Evolutionary conservation across 2,888 invertebrate genomes (phyloP), one percentile per base, ranked within the genome.

Genomic region (Euzophera pinguis): DNA sequence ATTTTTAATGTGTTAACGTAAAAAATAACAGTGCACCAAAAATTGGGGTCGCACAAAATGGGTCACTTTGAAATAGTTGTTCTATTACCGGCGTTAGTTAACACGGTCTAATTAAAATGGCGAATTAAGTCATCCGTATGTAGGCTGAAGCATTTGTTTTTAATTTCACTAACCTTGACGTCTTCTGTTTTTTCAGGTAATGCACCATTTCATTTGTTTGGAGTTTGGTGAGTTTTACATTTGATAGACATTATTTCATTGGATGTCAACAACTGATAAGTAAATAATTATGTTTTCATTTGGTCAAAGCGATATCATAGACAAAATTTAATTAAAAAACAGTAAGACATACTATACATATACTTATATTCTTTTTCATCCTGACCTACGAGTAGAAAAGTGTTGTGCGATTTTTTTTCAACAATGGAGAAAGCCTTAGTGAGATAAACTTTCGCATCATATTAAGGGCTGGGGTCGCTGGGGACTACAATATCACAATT

Each of bases 11-110:
- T 70, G 64, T 68, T 70, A 59, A 63, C 71, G 72, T 73, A 78
- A 80, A 79, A 72, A 69, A 67, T 68, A 63, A 69, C 63, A 81
- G 78, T 80, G 85, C 69, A 76, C 74, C 79, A 83, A 81, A 78
- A 84, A 89, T 85, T 80, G 64, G 71, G 89, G 88, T 84, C 89
- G 83, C 73, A 52, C 59, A 67, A 85, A 84, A 82, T 86, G 67
- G 89, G 88, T 88, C 89, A 82, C 67, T 70, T 75, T 76, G 73
- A 85, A 86, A 85, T 85, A 84, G 79, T 75, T 67, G 64, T 71
- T 73, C 75, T 78, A 78, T 76, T 78, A 75, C 59, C 62, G 68
- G 68, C 70, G 76, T 81, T 81, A 80, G 81, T 85, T 86, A 83
- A 79, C 81, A 80, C 78, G 81, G 69, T 84, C 84, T 80, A 85